These are phyloP conservation scores for Tachysurus fulvidraco DNA, from an alignment of 2,113 vertebrate species.

Conservation along the genomic window DNA sequence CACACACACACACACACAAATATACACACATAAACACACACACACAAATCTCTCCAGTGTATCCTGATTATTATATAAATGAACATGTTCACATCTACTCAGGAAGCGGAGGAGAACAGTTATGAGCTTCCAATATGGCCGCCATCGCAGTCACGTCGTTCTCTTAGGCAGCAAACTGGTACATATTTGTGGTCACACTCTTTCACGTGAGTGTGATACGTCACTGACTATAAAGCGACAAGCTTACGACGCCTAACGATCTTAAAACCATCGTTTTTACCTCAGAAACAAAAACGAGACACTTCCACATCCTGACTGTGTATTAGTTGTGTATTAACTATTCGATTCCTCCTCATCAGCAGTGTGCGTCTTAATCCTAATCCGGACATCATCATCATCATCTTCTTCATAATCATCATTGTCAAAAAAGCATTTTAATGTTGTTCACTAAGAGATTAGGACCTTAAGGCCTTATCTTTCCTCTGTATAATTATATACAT, in stretches of 20 bases:
- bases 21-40: background rate
- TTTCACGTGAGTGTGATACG: background rate
- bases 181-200: background rate
- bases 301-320: background rate
- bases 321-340: background rate
- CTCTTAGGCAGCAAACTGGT: background rate
- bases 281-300: background rate
- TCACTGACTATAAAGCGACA: background rate
- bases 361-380: conserved; percentile 29
- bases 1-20: background rate
- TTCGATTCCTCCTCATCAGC: conserved; percentile 16
- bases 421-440: background rate
- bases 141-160: background rate
- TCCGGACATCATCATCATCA: background rate
- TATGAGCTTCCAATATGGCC: background rate
- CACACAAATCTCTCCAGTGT: background rate
- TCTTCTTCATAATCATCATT: background rate
- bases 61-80: background rate
- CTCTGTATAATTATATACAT: background rate
- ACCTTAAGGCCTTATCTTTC: background rate
- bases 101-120: background rate
- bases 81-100: background rate
- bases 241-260: background rate
- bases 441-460: background rate
- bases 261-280: background rate